Conservation (phyloP, 2,113 vertebrate species). For the Chinchilla lanigera region DNA sequence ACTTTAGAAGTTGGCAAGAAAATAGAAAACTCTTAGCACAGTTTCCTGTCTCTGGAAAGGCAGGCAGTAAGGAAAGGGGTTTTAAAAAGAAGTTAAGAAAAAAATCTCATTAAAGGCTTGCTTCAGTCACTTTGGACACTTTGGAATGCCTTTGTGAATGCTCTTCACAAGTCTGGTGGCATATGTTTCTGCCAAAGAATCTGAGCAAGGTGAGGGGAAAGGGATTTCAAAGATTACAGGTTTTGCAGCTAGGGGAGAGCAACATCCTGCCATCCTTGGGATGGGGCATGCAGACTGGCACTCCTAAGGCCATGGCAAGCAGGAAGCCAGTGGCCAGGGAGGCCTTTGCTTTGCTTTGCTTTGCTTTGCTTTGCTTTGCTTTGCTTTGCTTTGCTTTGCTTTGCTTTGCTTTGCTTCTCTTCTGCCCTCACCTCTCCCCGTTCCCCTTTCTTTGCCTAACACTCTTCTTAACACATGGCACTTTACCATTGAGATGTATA, state of each 20-base stretch:
- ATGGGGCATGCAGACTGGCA: not conserved
- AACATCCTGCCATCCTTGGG: not conserved
- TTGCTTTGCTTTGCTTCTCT: not conserved
- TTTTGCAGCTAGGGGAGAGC: not conserved
- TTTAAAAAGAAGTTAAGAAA: slow-evolving; percentile 7
- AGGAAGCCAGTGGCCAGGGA: not conserved
- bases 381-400: not conserved
- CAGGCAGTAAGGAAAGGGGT: not conserved
- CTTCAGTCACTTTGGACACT: slow-evolving; percentile 56
- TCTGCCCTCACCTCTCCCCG: too few species aligned
- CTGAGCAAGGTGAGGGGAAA: slow-evolving; percentile 10
- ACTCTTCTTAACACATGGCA: not conserved
- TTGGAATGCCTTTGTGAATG: too few species aligned
- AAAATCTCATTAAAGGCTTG: slow-evolving; percentile 56
- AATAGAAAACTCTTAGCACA: not conserved
- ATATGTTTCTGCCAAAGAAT: slow-evolving; percentile 58
- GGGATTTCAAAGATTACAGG: slow-evolving; percentile 30
- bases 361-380: too few species aligned
- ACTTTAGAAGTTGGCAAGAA: slow-evolving; percentile 37
- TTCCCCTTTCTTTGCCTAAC: not conserved
- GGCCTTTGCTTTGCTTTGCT: not conserved
- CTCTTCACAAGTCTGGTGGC: slow-evolving; percentile 33
- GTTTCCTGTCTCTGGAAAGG: slow-evolving; percentile 59
- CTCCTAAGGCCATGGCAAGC: not conserved
- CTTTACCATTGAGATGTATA: not conserved